These are phyloP conservation scores for Julus scanicus DNA, from an alignment of 2,888 invertebrate genomes.

Conservation along the genomic window DNA sequence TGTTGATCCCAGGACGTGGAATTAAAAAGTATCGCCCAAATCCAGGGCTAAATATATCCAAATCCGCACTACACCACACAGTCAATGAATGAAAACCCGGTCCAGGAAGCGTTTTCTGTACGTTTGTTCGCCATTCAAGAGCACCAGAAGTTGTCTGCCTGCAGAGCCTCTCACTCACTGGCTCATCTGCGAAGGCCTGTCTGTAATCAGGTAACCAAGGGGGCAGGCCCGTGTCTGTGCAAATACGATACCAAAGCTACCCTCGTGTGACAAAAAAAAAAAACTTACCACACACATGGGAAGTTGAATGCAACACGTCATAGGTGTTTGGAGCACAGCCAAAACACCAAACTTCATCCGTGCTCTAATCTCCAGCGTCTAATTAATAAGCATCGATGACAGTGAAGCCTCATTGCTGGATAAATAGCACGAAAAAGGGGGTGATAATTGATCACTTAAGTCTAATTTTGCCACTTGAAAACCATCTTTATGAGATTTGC, in stretches of 20 bases:
- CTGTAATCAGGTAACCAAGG: slow-evolving; percentile 11
- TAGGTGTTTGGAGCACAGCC: neutral
- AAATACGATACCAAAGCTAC: neutral
- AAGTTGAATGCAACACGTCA: too few relatives aligned
- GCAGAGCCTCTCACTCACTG: neutral
- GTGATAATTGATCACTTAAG: neutral
- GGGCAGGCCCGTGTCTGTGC: neutral
- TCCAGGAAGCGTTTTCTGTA: neutral
- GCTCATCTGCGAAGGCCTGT: neutral
- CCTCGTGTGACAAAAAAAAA: neutral
- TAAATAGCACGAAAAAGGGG: neutral
- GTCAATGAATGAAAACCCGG: neutral
- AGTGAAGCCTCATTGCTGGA: neutral
- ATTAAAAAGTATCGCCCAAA: neutral
- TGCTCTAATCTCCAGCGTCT: neutral
- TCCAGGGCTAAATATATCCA: neutral
- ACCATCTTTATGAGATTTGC: too few relatives aligned
- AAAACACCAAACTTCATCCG: neutral
- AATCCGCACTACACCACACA: neutral
- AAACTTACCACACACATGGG: neutral
- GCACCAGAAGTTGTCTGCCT: neutral
- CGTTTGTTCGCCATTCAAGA: neutral
- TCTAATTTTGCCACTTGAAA: neutral
- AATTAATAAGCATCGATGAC: neutral
- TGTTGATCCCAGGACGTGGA: too few relatives aligned